Base-by-base conservation (phyloP, 2,888 invertebrate species). In the Ophion ellenae region DNA sequence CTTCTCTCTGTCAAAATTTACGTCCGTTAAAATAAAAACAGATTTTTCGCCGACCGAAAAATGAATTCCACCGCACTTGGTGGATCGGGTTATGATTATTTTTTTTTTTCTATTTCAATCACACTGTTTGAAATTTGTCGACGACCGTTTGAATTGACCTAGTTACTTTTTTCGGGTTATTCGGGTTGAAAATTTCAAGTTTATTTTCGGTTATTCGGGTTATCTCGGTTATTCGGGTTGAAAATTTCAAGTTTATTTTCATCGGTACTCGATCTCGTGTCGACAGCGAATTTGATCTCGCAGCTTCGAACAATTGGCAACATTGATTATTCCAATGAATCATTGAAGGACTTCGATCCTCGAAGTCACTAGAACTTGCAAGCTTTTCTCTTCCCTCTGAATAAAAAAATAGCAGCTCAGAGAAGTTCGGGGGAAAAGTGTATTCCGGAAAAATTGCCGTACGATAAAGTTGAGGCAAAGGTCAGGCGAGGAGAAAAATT, bases 1-100 rank as follows among this genome's bases (percentile, higher is more conserved):
- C 11, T 69, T 45, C 20, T 24, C 59, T 59, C 53, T 47, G 17
- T 47, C 47, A 70, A 70, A 70, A 70, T 47, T 28, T 14, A 70
- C 70, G 14, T 17, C 6, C 11, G 45, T 47, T 2, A 70, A 47
- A 47, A 53, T 17, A 17, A 53, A 40, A 47, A 6, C 45, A 36
- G 11, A 40, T 40, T 67, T 67, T 40, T 20, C 40, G 3, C 20
- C n/a, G 36, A 40, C 9, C 40, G 40, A 40, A 40, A 40, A 40
- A 40, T 1, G 17, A 3, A 53, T 17, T 53, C 17, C 53, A 53
- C 53, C 11, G 17, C 14, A 17, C 53, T 53, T 53, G 53, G 53
- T 17, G 14, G 4, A 53, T 53, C 9, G 40, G 40, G 53, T 53
- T 53, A 53, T 7, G 6, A 9, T 40, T 9, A 40, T 9, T 32